Conservation (phyloP, 2,113 vertebrate species). For the Trachemys scripta region DNA sequence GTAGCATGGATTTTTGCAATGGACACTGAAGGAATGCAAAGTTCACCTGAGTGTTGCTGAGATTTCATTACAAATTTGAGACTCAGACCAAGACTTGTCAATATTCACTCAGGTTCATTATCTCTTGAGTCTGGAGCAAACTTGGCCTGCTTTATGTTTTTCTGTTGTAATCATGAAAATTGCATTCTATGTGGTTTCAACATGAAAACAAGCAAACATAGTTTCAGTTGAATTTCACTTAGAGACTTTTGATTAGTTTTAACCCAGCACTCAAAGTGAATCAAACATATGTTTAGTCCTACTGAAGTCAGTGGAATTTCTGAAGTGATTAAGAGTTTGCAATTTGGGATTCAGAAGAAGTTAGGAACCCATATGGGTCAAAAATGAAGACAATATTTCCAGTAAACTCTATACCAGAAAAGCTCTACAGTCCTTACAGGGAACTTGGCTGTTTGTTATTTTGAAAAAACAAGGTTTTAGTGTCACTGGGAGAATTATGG, state of each 20-base stretch:
- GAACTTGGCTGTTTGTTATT: background rate
- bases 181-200: background rate
- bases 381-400: background rate
- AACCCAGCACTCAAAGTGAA: background rate
- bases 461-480: background rate
- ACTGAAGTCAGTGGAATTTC: background rate
- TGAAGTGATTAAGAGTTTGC: rapidly evolving
- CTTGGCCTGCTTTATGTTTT: background rate
- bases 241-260: background rate
- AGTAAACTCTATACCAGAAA: background rate
- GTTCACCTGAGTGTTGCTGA: background rate
- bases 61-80: background rate
- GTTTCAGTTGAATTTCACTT: background rate
- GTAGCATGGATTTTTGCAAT: rapidly evolving
- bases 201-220: background rate
- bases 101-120: background rate
- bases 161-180: background rate
- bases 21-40: background rate
- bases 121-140: background rate
- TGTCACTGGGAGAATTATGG: background rate
- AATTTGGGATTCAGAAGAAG: rapidly evolving
- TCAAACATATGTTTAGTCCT: rapidly evolving
- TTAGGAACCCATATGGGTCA: background rate
- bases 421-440: no score
- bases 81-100: background rate